Evolutionary conservation across 2,113 vertebrate species (phyloP).

Genomic region (Montifringilla adamsi): DNA sequence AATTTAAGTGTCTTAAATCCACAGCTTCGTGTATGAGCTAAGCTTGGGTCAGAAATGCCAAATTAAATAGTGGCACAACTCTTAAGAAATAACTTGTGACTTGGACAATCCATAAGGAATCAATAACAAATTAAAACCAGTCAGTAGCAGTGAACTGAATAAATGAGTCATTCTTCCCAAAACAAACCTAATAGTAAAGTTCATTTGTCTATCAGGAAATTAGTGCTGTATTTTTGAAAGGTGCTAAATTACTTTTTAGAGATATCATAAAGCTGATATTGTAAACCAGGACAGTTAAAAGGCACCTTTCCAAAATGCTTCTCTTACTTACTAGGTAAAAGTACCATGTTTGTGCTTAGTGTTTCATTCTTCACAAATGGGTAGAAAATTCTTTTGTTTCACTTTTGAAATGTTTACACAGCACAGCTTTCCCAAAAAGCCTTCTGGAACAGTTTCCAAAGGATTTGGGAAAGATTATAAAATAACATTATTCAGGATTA

Average conservation of each 20-base stretch:
- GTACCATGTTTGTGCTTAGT: background rate
- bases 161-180: slow-evolving; percentile 49
- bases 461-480: slow-evolving; percentile 21
- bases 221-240: slow-evolving; percentile 24
- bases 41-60: slow-evolving; percentile 52
- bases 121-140: slow-evolving; percentile 59
- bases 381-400: slow-evolving; percentile 15
- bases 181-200: slow-evolving; percentile 38
- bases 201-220: slow-evolving; percentile 44
- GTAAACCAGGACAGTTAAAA: slow-evolving; percentile 12
- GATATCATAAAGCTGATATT: slow-evolving; percentile 8
- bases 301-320: background rate
- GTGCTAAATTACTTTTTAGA: slow-evolving; percentile 29
- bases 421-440: slow-evolving; percentile 17
- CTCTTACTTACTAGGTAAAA: background rate
- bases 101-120: slow-evolving; percentile 50
- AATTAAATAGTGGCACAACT: slow-evolving; percentile 58
- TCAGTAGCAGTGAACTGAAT: slow-evolving; percentile 38
- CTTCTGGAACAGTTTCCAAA: slow-evolving; percentile 8
- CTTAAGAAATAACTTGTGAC: slow-evolving; percentile 57
- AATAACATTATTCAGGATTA: slow-evolving; percentile 31
- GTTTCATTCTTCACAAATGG: background rate
- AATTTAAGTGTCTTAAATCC: slow-evolving; percentile 43
- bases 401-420: slow-evolving; percentile 19
- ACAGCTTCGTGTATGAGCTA: slow-evolving; percentile 22